Evolutionary conservation across 2,888 invertebrate species (phyloP), one percentile per base, ranked within the genome.

Genomic region (Coremacera marginata): DNA sequence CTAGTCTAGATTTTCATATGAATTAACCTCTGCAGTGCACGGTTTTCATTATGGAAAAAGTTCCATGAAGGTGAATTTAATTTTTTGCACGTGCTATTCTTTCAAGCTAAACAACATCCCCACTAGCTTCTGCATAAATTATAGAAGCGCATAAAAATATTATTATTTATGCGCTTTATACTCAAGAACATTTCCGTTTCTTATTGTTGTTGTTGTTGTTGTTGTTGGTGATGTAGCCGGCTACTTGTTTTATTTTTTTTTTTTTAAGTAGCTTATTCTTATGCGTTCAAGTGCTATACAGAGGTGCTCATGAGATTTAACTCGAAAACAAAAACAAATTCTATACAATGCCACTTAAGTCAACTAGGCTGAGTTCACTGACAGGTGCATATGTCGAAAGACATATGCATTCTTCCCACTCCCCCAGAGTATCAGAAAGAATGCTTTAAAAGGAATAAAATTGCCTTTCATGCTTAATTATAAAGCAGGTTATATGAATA

Each of bases 101-200:
- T 44, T 14, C 44, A 44, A 14, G 11, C 14, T 14, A 44, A 1
- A 11, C 22, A 19, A 9, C 19, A n/a, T 16, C 5, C 16, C 5
- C 19, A 19, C 55, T 55, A 3, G 55, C 19, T 55, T 16, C n/a
- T 55, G 8, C n/a, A 55, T 22, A 55, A 55, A 55, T 19, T 55
- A 22, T 55, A 55, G 19, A 55, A 55, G 22, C 3, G n/a, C 55
- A 22, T 55, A 55, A 55, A 55, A 19, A 55, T 55, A 55, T 19
- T 22, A 55, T 55, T 55, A 55, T 63, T 63, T 63, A 63, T 31
- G 63, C 63, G 19, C 55, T 19, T n/a, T 68, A 31, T 31, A 49
- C 51, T 25, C 31, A 68, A 44, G 72, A 62, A 70, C 57, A 67
- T 52, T 74, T 65, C 65, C 63, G 44, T 49, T 62, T 62, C 73